Percentiles rank a stretch among this genome's conserved stretches.
phyloP scores from a whole-genome alignment of 2,888 invertebrate species.

The Lysandra bellargus region DNA sequence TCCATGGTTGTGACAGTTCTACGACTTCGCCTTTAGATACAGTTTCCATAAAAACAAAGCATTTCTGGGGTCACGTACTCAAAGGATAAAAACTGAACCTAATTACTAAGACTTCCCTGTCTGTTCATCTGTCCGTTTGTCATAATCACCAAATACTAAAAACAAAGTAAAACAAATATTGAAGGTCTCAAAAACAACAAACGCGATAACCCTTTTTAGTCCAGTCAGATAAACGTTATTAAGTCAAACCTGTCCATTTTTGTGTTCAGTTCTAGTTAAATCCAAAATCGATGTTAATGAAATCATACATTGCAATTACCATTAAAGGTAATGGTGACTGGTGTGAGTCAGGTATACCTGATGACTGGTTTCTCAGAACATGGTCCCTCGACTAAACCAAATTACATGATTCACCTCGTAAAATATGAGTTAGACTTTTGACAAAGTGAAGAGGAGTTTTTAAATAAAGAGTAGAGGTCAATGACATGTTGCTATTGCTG shows the following conservation, averaged over 20 bases:
- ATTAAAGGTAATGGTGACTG: background rate
- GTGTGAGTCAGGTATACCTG: background rate
- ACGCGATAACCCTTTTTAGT: no score
- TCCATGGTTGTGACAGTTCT: no score
- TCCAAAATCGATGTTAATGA: conserved; percentile 16
- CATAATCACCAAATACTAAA: no score
- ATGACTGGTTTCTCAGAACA: conserved; percentile 12
- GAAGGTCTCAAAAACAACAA: no score
- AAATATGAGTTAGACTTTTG: conserved; percentile 2
- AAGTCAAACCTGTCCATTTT: background rate
- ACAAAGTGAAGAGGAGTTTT: background rate
- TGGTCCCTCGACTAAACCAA: background rate
- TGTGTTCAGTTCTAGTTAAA: background rate
- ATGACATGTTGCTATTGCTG: background rate
- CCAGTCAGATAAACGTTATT: no score
- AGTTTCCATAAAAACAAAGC: no score
- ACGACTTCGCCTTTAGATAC: no score
- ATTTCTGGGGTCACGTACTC: no score
- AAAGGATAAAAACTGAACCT: no score
- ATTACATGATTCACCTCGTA: background rate
- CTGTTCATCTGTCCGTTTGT: no score
- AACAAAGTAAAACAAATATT: no score
- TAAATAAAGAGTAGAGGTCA: background rate
- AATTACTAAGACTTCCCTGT: no score
- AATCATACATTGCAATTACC: conserved; percentile 23